Evolutionary conservation across 2,797 vertebrate species (phyloP).

Genomic region (Chaunax sp.): DNA sequence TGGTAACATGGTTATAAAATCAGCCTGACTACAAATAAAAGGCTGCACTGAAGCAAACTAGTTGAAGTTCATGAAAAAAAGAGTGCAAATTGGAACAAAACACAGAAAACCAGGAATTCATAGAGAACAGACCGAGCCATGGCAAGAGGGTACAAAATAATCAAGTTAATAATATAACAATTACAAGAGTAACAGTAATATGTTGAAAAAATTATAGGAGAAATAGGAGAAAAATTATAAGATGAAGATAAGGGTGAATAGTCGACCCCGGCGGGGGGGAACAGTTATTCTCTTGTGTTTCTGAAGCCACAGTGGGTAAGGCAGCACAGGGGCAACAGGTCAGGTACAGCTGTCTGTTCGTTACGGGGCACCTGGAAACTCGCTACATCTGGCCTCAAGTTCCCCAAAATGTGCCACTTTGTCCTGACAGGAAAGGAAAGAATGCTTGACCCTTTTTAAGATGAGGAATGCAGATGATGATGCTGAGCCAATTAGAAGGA

Average conservation of each 20-base stretch:
- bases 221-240: constrained; percentile 21
- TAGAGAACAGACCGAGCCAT: constrained; percentile 46
- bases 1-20: constrained; percentile 64
- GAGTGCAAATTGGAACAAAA: constrained; percentile 63
- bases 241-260: constrained; percentile 42
- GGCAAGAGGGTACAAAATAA: constrained; percentile 69
- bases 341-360: constrained; percentile 6
- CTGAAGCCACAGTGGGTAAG: constrained; percentile 35
- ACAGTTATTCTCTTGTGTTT: constrained; percentile 14
- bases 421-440: not conserved
- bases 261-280: constrained; percentile 14
- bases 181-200: constrained; percentile 81
- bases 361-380: constrained; percentile 7
- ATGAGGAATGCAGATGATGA: not conserved
- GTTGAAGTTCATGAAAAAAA: constrained; percentile 34
- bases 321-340: constrained; percentile 55
- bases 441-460: not conserved
- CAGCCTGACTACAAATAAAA: constrained; percentile 33
- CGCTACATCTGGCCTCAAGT: constrained; percentile 3
- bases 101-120: constrained; percentile 42
- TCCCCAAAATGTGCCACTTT: not conserved
- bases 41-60: constrained; percentile 49
- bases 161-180: constrained; percentile 75
- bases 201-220: constrained; percentile 68
- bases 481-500: not conserved